Evolutionary conservation across 2,797 vertebrate species (phyloP).

Genomic region (Morus bassanus): DNA sequence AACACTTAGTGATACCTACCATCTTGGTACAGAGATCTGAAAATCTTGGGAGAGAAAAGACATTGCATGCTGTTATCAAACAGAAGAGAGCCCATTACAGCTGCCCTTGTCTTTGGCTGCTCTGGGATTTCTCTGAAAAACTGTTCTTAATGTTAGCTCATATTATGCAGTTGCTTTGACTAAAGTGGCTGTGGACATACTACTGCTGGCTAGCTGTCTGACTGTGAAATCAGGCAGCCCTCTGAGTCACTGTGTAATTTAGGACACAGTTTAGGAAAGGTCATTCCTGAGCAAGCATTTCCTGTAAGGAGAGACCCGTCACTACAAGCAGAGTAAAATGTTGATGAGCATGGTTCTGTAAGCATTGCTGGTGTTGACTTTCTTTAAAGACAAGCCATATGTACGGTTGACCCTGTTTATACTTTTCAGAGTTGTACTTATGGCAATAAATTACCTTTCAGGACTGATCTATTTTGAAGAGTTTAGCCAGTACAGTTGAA

Average conservation of each 20-base stretch:
- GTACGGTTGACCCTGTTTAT: background rate
- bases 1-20: background rate
- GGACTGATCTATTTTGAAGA: background rate
- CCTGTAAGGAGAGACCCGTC: constrained; percentile 5
- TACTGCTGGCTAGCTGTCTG: background rate
- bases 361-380: background rate
- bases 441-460: background rate
- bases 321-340: background rate
- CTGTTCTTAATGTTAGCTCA: background rate
- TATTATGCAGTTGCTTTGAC: background rate
- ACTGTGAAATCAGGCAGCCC: background rate
- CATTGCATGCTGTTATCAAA: background rate
- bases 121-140: background rate
- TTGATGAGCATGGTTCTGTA: background rate
- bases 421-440: background rate
- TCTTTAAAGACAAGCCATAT: background rate
- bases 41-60: background rate
- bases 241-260: constrained; percentile 34
- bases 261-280: background rate
- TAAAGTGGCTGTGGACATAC: background rate
- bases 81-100: background rate
- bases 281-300: constrained; percentile 35
- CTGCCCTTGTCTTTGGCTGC: background rate
- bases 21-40: background rate
- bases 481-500: background rate